Conservation (phyloP, 2,888 invertebrate genomes). For the Drosophila aldrichi region DNA sequence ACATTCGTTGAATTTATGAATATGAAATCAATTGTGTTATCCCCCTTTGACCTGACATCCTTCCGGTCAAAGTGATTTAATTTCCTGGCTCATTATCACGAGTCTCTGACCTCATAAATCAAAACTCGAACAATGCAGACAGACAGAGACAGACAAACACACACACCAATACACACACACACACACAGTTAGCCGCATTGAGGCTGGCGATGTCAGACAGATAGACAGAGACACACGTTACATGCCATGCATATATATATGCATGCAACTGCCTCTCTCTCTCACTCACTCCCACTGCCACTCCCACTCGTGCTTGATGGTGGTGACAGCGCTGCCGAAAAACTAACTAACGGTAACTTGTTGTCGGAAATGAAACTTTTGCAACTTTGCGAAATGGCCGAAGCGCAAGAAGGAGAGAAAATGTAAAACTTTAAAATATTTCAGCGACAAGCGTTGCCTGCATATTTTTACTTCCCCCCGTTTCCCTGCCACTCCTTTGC, state of each 20-base stretch:
- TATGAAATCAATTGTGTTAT: constrained; percentile 81
- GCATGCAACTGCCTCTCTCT: constrained; percentile 25
- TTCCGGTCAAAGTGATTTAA: constrained; percentile 83
- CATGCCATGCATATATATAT: constrained; percentile 64
- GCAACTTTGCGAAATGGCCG: constrained; percentile 60
- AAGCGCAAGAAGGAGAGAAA: constrained; percentile 30
- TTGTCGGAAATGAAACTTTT: constrained; percentile 81
- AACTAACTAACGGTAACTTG: constrained; percentile 81
- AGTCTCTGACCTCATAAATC: constrained; percentile 82
- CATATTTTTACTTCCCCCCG: constrained; percentile 39
- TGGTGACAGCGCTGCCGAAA: constrained; percentile 75
- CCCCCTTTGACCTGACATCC: constrained; percentile 81
- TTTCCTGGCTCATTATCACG: constrained; percentile 82
- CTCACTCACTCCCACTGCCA: not conserved
- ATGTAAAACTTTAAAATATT: constrained; percentile 73
- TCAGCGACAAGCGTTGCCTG: constrained; percentile 56
- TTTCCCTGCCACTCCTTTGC: not conserved
- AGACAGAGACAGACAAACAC: constrained; percentile 22
- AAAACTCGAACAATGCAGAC: constrained; percentile 71
- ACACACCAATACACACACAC: constrained; percentile 15
- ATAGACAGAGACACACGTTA: constrained; percentile 64
- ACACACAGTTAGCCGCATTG: constrained; percentile 2
- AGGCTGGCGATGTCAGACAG: constrained; percentile 8
- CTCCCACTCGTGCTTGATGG: constrained; percentile 14
- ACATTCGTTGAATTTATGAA: constrained; percentile 78